Conservation (phyloP, 2,113 vertebrate genomes). For the Trachemys scripta region DNA sequence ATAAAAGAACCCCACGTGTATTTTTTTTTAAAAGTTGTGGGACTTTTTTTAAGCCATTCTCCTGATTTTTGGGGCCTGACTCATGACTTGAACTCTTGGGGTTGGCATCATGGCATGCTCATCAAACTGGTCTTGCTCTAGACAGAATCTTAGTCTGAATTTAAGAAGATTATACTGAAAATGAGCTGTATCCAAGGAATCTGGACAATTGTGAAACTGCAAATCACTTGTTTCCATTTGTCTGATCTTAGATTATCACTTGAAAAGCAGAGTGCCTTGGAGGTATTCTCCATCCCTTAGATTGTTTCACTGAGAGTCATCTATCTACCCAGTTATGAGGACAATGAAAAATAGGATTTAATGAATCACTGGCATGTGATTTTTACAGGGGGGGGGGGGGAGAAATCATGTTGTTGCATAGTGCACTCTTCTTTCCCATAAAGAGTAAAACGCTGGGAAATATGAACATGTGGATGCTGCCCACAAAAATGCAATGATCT, state of each 20-base stretch:
- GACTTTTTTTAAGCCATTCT: neutral
- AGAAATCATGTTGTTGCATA: conserved; percentile 65
- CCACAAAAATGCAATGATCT: conserved; percentile 78
- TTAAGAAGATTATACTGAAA: conserved; percentile 31
- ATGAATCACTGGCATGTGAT: conserved; percentile 80
- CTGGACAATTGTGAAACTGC: conserved; percentile 67
- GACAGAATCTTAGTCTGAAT: conserved; percentile 12
- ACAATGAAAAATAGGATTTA: conserved; percentile 69
- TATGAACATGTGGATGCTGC: conserved; percentile 74
- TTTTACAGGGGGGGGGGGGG: conserved; percentile 48
- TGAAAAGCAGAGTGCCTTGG: conserved; percentile 31
- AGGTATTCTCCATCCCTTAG: conserved; percentile 49
- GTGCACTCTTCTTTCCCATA: conserved; percentile 64
- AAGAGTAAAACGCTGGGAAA: conserved; percentile 77
- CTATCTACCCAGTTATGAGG: conserved; percentile 16
- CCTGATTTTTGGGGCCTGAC: conserved; percentile 31
- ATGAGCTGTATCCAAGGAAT: conserved; percentile 53
- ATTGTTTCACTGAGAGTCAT: neutral
- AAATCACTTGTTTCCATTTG: conserved; percentile 59
- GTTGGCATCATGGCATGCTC: conserved; percentile 36
- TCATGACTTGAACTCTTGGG: conserved; percentile 16
- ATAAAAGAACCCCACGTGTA: neutral
- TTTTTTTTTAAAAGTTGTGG: neutral
- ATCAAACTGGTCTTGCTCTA: conserved; percentile 37
- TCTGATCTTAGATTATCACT: conserved; percentile 59